Evolutionary conservation across 2,113 vertebrate genomes (phyloP).

Genomic region (Sander lucioperca): DNA sequence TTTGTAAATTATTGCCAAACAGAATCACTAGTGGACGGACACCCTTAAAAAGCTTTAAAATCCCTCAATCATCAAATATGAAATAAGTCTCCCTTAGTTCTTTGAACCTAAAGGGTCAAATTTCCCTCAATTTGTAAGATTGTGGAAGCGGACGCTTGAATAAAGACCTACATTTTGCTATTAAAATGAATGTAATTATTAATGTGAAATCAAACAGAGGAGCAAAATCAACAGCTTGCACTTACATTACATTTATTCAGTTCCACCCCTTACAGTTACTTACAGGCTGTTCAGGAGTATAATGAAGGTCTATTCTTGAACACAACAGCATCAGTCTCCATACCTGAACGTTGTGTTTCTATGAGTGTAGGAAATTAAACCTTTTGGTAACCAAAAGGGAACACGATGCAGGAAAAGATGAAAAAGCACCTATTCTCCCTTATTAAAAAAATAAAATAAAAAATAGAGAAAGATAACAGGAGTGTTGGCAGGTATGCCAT

Average conservation of each 20-base stretch:
- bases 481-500: slow-evolving; percentile 62
- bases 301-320: slow-evolving; percentile 3
- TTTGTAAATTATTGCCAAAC: not conserved
- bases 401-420: not conserved
- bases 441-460: not conserved
- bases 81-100: not conserved
- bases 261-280: not conserved
- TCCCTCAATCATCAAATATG: not conserved
- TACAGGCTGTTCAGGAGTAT: not conserved
- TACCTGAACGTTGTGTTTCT: not conserved
- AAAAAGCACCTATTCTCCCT: slow-evolving; percentile 17
- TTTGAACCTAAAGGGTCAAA: not conserved
- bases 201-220: not conserved
- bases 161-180: not conserved
- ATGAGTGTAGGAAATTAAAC: slow-evolving; percentile 2
- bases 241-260: not conserved
- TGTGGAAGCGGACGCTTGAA: not conserved
- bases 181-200: not conserved
- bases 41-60: slow-evolving; percentile 8
- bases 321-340: not conserved
- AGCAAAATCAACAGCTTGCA: not conserved
- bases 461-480: slow-evolving; percentile 13
- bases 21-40: not conserved
- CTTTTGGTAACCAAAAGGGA: slow-evolving; percentile 8
- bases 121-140: not conserved